Percentiles rank a stretch among this genome's conserved stretches.
Conservation (phyloP, 2,888 invertebrate species). For the Idaea straminata region DNA sequence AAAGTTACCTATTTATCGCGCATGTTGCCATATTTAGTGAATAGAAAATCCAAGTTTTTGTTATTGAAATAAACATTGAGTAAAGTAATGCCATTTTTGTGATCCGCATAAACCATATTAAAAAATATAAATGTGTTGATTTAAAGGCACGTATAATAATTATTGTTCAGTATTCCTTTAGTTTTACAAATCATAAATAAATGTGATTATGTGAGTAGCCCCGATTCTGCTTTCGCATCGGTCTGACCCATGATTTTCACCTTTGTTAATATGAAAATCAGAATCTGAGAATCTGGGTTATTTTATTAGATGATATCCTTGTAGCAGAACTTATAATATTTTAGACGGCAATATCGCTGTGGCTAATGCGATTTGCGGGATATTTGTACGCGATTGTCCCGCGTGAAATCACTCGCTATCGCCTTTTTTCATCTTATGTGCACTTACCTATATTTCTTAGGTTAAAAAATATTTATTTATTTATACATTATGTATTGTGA, state of each 20-base stretch:
- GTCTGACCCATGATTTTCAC: no score
- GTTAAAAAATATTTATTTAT: conserved; percentile 49
- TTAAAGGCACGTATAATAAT: background rate
- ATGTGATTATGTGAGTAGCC: background rate
- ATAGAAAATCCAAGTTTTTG: conserved; percentile 8
- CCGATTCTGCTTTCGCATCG: background rate
- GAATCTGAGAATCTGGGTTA: no score
- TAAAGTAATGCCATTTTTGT: background rate
- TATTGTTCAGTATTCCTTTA: background rate
- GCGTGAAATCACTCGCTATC: background rate
- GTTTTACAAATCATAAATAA: background rate
- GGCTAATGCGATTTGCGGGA: no score
- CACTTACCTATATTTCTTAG: background rate
- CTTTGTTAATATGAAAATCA: no score
- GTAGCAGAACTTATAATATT: no score
- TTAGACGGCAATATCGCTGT: no score
- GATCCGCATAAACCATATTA: no score
- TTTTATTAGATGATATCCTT: no score
- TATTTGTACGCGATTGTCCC: no score
- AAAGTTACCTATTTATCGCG: conserved; percentile 70
- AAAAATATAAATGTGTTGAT: background rate
- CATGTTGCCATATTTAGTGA: conserved; percentile 66
- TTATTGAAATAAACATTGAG: background rate
- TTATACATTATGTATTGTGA: conserved; percentile 47
- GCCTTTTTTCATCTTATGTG: background rate